These are phyloP conservation scores for Hemitrygon akajei DNA, from an alignment of 2,797 vertebrate genomes.

Conservation along the genomic window DNA sequence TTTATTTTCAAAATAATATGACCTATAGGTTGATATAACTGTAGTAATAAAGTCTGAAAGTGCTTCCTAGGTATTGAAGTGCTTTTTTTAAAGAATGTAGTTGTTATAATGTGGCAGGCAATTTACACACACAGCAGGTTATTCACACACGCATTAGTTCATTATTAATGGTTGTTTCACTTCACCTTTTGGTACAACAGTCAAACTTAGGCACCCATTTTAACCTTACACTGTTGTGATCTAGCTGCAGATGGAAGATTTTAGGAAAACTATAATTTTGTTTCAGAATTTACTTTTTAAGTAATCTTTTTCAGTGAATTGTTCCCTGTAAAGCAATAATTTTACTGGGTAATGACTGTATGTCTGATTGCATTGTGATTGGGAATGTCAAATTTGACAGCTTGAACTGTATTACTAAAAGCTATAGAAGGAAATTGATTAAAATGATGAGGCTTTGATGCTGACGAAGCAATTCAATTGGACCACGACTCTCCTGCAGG, in stretches of 20 bases:
- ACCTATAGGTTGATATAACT: background rate
- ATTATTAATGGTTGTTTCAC: background rate
- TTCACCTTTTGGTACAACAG: background rate
- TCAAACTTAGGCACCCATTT: background rate
- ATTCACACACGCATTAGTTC: background rate
- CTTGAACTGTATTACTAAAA: conserved; percentile 76
- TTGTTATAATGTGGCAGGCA: background rate
- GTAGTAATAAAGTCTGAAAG: background rate
- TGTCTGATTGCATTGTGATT: conserved; percentile 15
- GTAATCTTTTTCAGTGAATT: background rate
- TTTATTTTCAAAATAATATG: background rate
- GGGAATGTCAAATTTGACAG: conserved; percentile 53
- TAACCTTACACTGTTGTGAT: background rate
- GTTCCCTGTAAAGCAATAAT: background rate
- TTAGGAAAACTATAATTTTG: background rate
- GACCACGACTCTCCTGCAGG: conserved; percentile 76
- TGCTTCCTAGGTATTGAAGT: background rate
- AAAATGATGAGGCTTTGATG: conserved; percentile 79
- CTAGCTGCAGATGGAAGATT: background rate
- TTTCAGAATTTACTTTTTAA: conserved; percentile 12
- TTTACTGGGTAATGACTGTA: background rate
- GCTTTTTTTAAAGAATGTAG: background rate
- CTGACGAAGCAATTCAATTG: conserved; percentile 75
- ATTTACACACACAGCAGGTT: background rate
- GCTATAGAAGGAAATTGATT: conserved; percentile 79